These are phyloP conservation scores for Herminia tarsipennalis DNA, from an alignment of 2,888 invertebrate species.

Conservation along the genomic window DNA sequence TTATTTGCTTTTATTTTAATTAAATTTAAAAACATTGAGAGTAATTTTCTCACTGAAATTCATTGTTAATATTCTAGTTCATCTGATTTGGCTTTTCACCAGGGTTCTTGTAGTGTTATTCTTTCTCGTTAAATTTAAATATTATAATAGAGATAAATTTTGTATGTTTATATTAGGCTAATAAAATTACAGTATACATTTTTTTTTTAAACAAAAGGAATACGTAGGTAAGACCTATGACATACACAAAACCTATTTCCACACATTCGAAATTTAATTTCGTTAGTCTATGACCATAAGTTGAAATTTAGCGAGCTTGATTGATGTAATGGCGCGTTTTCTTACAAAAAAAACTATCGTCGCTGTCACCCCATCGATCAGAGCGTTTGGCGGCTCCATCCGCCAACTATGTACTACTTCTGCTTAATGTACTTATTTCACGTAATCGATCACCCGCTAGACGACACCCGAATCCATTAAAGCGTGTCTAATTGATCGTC, in stretches of 20 bases:
- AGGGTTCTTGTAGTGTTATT: no score
- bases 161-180: no score
- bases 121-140: no score
- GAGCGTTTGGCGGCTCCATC: slow-evolving; percentile 57
- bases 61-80: no score
- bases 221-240: no score
- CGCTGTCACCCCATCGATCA: slow-evolving; percentile 65
- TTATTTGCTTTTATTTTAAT: not conserved
- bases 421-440: slow-evolving; percentile 77
- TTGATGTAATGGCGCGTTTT: slow-evolving; percentile 30
- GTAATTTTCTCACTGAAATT: no score
- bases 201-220: no score
- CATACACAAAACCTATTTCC: not conserved
- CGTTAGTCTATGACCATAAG: not conserved
- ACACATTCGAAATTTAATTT: not conserved
- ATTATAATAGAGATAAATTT: no score
- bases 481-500: slow-evolving; percentile 81
- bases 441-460: slow-evolving; percentile 74
- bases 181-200: no score
- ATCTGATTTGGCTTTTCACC: not conserved
- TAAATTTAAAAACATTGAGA: not conserved
- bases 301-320: slow-evolving; percentile 14
- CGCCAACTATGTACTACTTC: slow-evolving; percentile 69
- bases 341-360: slow-evolving; percentile 35
- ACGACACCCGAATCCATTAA: slow-evolving; percentile 80